Evolutionary conservation across 2,797 vertebrate species (phyloP).

Genomic region (Tangara arthus): DNA sequence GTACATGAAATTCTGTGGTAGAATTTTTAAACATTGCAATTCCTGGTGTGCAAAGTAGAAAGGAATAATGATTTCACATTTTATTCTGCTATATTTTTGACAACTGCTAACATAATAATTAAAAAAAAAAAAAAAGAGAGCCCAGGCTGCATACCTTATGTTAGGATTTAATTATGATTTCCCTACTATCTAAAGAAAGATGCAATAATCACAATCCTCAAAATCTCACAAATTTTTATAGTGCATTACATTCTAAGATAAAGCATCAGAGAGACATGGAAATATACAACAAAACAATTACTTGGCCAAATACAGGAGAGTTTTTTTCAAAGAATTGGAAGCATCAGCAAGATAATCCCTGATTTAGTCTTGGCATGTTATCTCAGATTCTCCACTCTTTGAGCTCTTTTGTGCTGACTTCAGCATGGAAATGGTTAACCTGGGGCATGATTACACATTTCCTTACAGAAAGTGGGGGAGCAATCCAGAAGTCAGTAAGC

Average conservation of each 20-base stretch:
- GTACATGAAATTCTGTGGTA: not conserved
- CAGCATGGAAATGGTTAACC: conserved; percentile 35
- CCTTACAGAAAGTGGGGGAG: not conserved
- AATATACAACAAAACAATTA: conserved; percentile 34
- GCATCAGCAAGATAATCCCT: conserved; percentile 38
- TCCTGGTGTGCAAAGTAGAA: not conserved
- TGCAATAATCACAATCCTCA: not conserved
- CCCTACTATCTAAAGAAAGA: not conserved
- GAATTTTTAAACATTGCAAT: not conserved
- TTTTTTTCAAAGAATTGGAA: conserved; percentile 34
- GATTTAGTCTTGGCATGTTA: conserved; percentile 33
- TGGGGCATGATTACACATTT: conserved; percentile 30
- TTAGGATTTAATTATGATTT: not conserved
- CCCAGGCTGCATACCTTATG: not conserved
- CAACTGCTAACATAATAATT: not conserved
- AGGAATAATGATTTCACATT: not conserved
- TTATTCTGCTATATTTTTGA: not conserved
- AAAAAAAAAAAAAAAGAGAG: not conserved
- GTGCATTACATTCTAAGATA: not conserved
- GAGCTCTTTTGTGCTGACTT: conserved; percentile 56
- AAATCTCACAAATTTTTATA: not conserved
- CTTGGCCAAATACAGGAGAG: not conserved
- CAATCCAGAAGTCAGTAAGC: not conserved
- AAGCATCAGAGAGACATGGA: not conserved
- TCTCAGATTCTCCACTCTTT: conserved; percentile 24